Evolutionary conservation across 2,888 invertebrate species (phyloP), one percentile per base, ranked within the genome.

Genomic region (Desoria tigrina): DNA sequence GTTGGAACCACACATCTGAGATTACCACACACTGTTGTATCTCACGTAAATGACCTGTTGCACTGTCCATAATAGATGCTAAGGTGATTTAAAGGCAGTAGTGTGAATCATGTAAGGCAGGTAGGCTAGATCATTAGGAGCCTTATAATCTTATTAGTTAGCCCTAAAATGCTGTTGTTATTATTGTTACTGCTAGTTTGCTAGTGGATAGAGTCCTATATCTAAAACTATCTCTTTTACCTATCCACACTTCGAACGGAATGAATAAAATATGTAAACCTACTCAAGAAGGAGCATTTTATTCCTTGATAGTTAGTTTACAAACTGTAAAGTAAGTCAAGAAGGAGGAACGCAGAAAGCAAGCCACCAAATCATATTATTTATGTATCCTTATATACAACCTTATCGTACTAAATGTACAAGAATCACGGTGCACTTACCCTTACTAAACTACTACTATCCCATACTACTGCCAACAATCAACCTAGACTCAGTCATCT

Each of bases 401-500:
- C 49, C 18, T 23, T 23, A 16, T 51, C 23, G 23, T 16, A 4
- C n/a, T 45, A 23, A 24, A 51, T 24, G 51, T 24, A 51, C 26
- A 23, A 18, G 23, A 51, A 51, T 51, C 18, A 51, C 51, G 3
- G 23, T 7, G 26, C 7, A 24, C 26, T 24, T 49, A 49, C n/a
- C 32, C 32, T 32, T 32, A 11, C 32, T 32, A 32, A 32, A 11
- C 32, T 11, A 32, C n/a, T n/a, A n/a, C n/a, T n/a, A n/a, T n/a
- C n/a, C n/a, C n/a, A n/a, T n/a, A n/a, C n/a, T 32, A 32, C 32
- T 32, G 11, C 32, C 32, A 32, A 32, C 32, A 32, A 32, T 55
- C 55, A 32, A 27, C 27, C 55, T 18, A 55, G 27, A 32, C 32
- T 55, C 55, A 55, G 55, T 55, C 55, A 55, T 32, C 55, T 55